Base-by-base conservation (phyloP, 2,113 vertebrate genomes). In the Bubo scandiacus region DNA sequence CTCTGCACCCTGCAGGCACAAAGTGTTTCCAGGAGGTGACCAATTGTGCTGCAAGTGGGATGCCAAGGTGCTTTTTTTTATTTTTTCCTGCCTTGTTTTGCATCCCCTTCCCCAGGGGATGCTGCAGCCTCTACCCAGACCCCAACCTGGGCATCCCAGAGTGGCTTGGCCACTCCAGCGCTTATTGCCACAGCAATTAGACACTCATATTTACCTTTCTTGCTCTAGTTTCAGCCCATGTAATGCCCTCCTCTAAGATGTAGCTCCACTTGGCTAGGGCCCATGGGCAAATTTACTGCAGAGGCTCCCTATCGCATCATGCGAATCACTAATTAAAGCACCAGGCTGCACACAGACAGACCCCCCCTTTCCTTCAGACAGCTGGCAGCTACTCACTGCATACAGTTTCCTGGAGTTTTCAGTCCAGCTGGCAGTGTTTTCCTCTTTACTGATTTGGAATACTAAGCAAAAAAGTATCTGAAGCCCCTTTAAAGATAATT, bases 221-320 rank as follows among this genome's bases (percentile, higher is more conserved):
- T 13, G 20, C 58, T 51, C 20, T 13, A 42, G 21, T 26, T 65
- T 55, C n/a, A 57, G 86, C 29, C 6, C 1, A 0, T 15, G 18
- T 22, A 21, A 45, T 22, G 38, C 14, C 15, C 18, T 54, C 27
- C 74, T 71, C 27, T 47, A 45, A 58, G 34, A 62, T 1, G 3
- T 34, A 54, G 38, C 72, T n/a, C 15, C 30, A 12, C 34, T 43
- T 17, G 38, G 32, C 22, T 10, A 8, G 47, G 23, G 66, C 8
- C 27, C 42, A 29, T 3, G 3, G n/a, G 20, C 12, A 21, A 45
- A 15, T 34, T 54, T 70, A 26, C 63, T 3, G 1, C 0, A 2
- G 38, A 32, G 27, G 55, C 11, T 70, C 40, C 23, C 5, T 21
- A 47, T 15, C 15, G 0, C 23, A 5, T 51, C 9, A 9, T 32